Base-by-base conservation (phyloP, 2,113 vertebrate genomes). In the Neopipo cinnamomea region DNA sequence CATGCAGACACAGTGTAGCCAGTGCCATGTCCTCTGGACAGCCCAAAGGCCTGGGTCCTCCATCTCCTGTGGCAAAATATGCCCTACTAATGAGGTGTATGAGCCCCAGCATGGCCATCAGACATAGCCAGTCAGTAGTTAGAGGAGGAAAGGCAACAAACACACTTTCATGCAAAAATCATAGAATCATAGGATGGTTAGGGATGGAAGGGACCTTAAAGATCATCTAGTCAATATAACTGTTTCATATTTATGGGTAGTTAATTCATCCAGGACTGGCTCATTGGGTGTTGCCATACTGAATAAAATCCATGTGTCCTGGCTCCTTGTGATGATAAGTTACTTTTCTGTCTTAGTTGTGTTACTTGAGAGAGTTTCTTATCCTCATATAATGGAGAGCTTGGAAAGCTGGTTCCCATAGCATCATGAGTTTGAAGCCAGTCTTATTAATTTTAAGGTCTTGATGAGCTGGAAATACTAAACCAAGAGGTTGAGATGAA, bases 1-100 rank as follows among this genome's bases (percentile, higher is more conserved):
- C 41, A 37, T 24, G 49, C 3, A 3, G 35, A 30, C n/a, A 44
- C 0, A 3, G 4, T 44, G 8, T 63, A 67, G 16, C 33, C 39
- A 30, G 31, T 67, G 66, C 47, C 5, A 0, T 24, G 22, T 71
- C 67, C 50, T 52, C 2, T 33, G 71, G 53, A 30, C 39, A 65
- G 42, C 21, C 61, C 41, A 31, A 72, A 88, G 52, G 30, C 16
- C n/a, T n/a, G 22, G 31, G 14, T 39, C 24, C 21, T 65, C 27
- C 11, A 4, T 61, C 39, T 76, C 31, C 23, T 85, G 28, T 31
- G 31, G 17, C 74, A 85, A 50, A 70, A 46, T n/a, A 19, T 41
- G 28, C 13, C 28, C 22, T 62, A 0, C 4, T 52, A 2, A 42
- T 50, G 73, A 14, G 20, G 14, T 67, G 14, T 55, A 25, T 42